These are phyloP conservation scores for Nannoperca obscura DNA, from an alignment of 2,797 vertebrate species.

Conservation along the genomic window DNA sequence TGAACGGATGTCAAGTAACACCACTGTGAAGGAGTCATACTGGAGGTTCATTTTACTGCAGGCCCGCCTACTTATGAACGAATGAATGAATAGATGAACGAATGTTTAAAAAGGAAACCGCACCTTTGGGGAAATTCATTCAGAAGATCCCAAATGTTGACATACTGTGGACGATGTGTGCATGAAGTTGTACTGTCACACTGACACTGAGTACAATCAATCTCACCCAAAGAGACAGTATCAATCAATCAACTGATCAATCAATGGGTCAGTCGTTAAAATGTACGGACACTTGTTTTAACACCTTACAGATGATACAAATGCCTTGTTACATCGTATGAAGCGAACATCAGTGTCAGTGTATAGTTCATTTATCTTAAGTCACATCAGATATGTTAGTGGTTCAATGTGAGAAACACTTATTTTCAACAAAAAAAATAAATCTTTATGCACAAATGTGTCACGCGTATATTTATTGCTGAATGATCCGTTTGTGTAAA, in stretches of 20 bases:
- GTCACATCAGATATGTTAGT: conserved; percentile 72
- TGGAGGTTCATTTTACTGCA: conserved; percentile 41
- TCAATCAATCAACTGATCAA: conserved; percentile 37
- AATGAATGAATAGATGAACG: conserved; percentile 73
- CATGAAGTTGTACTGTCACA: conserved; percentile 70
- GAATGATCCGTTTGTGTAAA: rapidly evolving
- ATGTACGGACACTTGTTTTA: conserved; percentile 56
- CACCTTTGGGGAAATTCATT: conserved; percentile 70
- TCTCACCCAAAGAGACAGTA: conserved; percentile 71
- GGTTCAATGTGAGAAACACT: conserved; percentile 76
- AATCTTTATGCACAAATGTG: conserved; percentile 80
- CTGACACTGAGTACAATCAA: conserved; percentile 74
- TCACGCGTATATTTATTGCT: conserved; percentile 27
- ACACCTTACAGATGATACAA: conserved; percentile 69
- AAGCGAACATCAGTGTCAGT: conserved; percentile 72
- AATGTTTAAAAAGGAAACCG: conserved; percentile 69
- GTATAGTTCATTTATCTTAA: conserved; percentile 74
- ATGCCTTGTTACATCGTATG: conserved; percentile 76
- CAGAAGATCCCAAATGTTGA: conserved; percentile 66
- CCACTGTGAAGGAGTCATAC: conserved; percentile 67
- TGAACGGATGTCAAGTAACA: conserved; percentile 60
- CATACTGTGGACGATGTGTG: conserved; percentile 67
- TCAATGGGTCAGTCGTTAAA: conserved; percentile 44
- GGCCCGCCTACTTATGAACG: conserved; percentile 54
- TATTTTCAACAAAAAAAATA: conserved; percentile 83